phyloP scores from a whole-genome alignment of 1,140 invertebrate genomes.

The Apis mellifera region DNA sequence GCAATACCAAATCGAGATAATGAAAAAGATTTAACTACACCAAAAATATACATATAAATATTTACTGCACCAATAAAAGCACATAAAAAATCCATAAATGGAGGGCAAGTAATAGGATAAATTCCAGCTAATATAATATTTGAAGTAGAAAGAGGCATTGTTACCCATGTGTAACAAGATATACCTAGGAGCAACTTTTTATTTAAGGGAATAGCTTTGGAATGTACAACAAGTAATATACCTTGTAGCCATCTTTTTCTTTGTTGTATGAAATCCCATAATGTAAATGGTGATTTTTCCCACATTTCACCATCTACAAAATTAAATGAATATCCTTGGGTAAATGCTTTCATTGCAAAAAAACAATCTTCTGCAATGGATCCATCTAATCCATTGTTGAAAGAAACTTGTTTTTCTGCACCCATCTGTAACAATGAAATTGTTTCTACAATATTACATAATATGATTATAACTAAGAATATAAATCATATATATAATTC shows the following conservation, averaged over 20 bases:
- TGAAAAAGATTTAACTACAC: constrained; percentile 96
- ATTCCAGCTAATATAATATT: constrained; percentile 92
- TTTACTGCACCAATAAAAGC: constrained; percentile 95
- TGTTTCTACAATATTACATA: neutral
- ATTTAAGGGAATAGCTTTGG: constrained; percentile 89
- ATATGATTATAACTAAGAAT: neutral
- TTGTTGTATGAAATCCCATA: constrained; percentile 97
- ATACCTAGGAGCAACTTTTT: constrained; percentile 93
- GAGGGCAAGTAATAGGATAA: constrained; percentile 93
- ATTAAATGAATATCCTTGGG: constrained; percentile 92
- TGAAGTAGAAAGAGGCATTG: constrained; percentile 94
- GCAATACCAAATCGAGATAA: constrained; percentile 91
- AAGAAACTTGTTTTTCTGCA: constrained; percentile 94
- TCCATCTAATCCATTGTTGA: constrained; percentile 97
- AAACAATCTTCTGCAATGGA: constrained; percentile 99
- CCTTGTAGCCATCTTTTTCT: constrained; percentile 98
- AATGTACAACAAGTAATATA: constrained; percentile 96
- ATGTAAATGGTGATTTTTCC: constrained; percentile 97
- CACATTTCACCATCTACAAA: constrained; percentile 99
- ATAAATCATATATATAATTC: neutral
- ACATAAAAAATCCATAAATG: constrained; percentile 91
- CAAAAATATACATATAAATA: constrained; percentile 98
- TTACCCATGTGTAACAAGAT: constrained; percentile 97
- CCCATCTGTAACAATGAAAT: constrained; percentile 84
- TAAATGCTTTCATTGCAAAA: constrained; percentile 96